These are phyloP conservation scores for Eustalomyia histrio DNA, from an alignment of 2,888 invertebrate genomes.

Conservation along the genomic window DNA sequence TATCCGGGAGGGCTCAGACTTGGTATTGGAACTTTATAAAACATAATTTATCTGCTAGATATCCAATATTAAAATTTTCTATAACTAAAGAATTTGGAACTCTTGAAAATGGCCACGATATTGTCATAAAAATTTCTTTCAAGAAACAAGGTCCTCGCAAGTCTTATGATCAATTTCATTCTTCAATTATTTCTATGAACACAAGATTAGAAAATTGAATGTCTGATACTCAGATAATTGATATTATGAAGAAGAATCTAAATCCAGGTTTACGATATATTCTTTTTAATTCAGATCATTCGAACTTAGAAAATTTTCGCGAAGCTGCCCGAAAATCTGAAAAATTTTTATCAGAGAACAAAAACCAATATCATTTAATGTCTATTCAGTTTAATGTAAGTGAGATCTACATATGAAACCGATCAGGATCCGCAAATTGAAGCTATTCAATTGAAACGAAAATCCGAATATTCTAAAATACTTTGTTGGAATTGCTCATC, in stretches of 20 bases:
- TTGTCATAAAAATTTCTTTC: conserved; percentile 16
- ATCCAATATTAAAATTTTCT: too few species aligned
- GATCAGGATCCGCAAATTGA: conserved; percentile 21
- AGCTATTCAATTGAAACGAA: neutral
- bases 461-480: neutral
- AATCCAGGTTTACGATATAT: too few species aligned
- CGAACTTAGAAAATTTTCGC: too few species aligned
- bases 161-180: conserved; percentile 20
- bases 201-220: neutral
- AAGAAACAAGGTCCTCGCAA: neutral
- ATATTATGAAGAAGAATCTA: too few species aligned
- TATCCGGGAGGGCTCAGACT: neutral
- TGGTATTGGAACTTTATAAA: too few species aligned
- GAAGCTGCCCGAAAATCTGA: conserved; percentile 23
- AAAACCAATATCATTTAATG: conserved; percentile 9
- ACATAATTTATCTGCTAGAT: too few species aligned
- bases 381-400: neutral
- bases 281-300: too few species aligned
- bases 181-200: conserved; percentile 18
- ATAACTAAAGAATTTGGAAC: too few species aligned
- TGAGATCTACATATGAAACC: neutral
- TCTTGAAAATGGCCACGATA: conserved; percentile 17
- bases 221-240: neutral
- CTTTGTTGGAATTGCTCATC: conserved; percentile 26
- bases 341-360: conserved; percentile 18